Base-by-base conservation (phyloP, 2,888 invertebrate species). In the Thera britannica region DNA sequence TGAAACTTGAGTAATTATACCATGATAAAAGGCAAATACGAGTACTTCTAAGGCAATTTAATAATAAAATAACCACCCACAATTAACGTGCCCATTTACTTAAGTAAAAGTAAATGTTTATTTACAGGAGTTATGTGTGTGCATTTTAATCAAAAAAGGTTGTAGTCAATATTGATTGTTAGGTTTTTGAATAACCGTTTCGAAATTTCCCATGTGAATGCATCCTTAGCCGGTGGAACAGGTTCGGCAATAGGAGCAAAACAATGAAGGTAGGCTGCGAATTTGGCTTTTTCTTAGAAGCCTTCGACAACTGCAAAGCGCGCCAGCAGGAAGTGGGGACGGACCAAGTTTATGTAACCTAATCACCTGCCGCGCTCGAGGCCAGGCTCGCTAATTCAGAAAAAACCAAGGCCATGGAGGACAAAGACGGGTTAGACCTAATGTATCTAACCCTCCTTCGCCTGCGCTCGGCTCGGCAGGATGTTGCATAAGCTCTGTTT, bases 401-500 rank as follows among this genome's bases (percentile, higher is more conserved):
- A 92, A 90, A 92, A 91, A 91, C 87, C 92, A 93, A 93, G 93
- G 93, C 85, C 87, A 90, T 80, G 76, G 75, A 86, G 85, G 82
- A 82, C 90, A 83, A 81, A 90, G 86, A 83, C 83, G 84, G 85
- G 84, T 83, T 81, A 84, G 84, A 79, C 84, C 83, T 84, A 84
- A 87, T 85, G 87, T 85, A 87, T 84, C 87, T 84, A 90, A 89
- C 89, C 88, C 89, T 86, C 83, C 84, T 36, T 11, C 8, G 62
- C 83, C 80, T 81, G 78, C 80, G 68, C 78, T 78, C 77, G 78
- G 79, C 80, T 80, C 78, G 88, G 88, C 92, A 92, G 93, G 92
- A 92, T 93, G 90, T 93, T 93, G 92, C 92, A 93, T 93, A 93
- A 93, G 88, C 87, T 87, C 88, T 86, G 89, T 90, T 92, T 92